Conservation (phyloP, 2,888 invertebrate species). For the Physocephala rufipes region DNA sequence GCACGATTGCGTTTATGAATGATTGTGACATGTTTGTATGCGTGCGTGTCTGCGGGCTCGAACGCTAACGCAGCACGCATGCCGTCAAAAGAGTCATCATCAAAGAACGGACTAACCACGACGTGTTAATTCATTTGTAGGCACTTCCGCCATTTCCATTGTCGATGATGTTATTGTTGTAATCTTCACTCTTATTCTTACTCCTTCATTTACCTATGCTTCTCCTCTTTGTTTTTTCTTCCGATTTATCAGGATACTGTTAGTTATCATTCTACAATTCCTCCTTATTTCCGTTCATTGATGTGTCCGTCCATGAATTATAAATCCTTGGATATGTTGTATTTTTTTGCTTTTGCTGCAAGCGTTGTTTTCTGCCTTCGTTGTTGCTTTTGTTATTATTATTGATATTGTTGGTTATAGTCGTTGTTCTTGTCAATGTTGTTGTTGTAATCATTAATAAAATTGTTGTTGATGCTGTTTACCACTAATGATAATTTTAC, state of each 20-base stretch:
- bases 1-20: not conserved
- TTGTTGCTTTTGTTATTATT: too few relatives aligned
- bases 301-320: not conserved
- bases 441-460: too few relatives aligned
- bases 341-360: too few relatives aligned
- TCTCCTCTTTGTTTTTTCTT: not conserved
- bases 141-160: not conserved
- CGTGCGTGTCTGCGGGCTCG: too few relatives aligned
- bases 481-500: too few relatives aligned
- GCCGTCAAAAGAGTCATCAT: not conserved
- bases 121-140: not conserved
- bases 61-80: not conserved
- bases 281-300: too few relatives aligned
- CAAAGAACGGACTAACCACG: not conserved
- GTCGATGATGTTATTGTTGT: not conserved
- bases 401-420: too few relatives aligned
- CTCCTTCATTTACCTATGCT: not conserved
- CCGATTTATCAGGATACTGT: too few relatives aligned
- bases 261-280: too few relatives aligned
- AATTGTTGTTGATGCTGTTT: too few relatives aligned
- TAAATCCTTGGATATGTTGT: not conserved
- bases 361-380: too few relatives aligned
- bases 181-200: not conserved
- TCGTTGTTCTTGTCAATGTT: too few relatives aligned
- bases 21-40: not conserved